phyloP scores from a whole-genome alignment of 2,113 vertebrate genomes.

The Thomomys bottae region DNA sequence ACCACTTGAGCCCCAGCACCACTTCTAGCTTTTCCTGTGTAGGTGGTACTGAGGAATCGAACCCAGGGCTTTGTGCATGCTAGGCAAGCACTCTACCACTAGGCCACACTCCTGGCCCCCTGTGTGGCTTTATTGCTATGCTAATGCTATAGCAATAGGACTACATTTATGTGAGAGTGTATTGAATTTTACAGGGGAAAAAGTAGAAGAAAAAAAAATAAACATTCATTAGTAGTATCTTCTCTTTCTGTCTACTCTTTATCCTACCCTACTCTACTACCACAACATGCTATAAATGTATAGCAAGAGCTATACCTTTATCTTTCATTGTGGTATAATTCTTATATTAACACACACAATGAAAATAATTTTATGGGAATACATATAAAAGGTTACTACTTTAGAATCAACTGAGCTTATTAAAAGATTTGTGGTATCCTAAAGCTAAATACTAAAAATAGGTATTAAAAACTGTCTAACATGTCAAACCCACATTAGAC shows the following conservation, averaged over 20 bases:
- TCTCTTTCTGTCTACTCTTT: not conserved
- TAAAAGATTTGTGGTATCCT: not conserved
- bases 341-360: not conserved
- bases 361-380: conserved; percentile 40
- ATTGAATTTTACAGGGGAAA: not conserved
- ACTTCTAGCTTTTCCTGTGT: no score
- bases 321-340: conserved; percentile 37
- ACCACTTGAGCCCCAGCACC: no score
- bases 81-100: no score
- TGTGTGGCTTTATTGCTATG: conserved; percentile 25
- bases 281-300: no score
- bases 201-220: not conserved
- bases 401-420: conserved; percentile 26
- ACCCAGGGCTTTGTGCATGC: no score
- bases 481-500: not conserved
- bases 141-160: not conserved
- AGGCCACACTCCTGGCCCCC: no score
- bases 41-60: no score
- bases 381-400: not conserved
- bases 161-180: no score
- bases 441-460: not conserved
- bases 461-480: not conserved
- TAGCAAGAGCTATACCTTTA: not conserved
- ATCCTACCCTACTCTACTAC: not conserved
- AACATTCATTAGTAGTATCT: not conserved